phyloP scores from a whole-genome alignment of 1,140 invertebrate species.

The Steinernema khuongi region DNA sequence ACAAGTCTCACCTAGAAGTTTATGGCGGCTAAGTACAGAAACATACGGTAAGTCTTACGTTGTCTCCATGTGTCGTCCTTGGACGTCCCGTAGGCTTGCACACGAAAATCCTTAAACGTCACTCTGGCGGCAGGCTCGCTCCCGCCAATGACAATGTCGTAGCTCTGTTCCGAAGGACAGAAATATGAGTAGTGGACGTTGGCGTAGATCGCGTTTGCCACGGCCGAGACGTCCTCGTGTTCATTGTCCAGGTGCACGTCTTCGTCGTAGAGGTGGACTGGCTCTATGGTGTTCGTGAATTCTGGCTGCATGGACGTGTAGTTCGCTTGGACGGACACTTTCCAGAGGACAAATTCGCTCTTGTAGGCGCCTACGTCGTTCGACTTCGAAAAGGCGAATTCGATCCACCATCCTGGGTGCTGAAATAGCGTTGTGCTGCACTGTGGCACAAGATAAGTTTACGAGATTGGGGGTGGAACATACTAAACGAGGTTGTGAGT shows the following conservation, averaged over 20 bases:
- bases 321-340: background rate
- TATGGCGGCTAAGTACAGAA: background rate
- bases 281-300: background rate
- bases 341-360: conserved; percentile 7
- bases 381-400: background rate
- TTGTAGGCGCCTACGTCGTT: background rate
- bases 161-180: background rate
- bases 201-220: background rate
- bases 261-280: background rate
- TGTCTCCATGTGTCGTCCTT: background rate
- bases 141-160: background rate
- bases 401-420: background rate
- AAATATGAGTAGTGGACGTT: background rate
- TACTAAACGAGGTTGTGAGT: too few relatives aligned
- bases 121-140: background rate
- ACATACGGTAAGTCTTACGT: background rate
- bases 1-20: conserved; percentile 8
- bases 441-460: background rate
- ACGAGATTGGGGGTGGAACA: too few relatives aligned
- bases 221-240: background rate
- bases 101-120: background rate
- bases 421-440: too few relatives aligned
- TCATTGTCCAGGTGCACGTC: background rate
- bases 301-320: background rate
- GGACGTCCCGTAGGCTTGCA: background rate